phyloP scores from a whole-genome alignment of 2,113 vertebrate species.

The Rhombomys opimus region DNA sequence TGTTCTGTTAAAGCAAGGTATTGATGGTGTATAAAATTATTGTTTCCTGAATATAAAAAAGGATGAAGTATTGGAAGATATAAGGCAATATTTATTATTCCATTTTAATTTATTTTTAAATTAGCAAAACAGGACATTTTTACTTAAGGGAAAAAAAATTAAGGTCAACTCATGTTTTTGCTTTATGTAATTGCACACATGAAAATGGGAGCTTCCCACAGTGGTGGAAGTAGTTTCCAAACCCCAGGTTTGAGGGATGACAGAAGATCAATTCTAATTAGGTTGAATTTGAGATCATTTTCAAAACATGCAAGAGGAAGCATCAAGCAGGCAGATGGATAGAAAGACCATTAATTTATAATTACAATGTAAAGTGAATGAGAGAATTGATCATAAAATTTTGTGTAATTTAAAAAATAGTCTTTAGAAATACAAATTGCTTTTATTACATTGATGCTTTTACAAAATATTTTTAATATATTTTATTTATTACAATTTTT shows the following conservation, averaged over 20 bases:
- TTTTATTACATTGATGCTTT: not conserved
- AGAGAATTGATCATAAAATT: not conserved
- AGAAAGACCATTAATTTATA: not conserved
- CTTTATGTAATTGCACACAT: not conserved
- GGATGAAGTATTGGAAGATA: not conserved
- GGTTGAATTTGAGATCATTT: conserved; percentile 35
- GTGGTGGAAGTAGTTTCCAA: not conserved
- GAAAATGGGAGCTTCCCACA: not conserved
- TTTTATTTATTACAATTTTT: too few species aligned
- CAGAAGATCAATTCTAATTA: conserved; percentile 29
- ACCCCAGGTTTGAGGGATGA: not conserved
- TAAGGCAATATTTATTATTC: not conserved
- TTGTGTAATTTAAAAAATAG: not conserved
- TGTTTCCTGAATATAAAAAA: not conserved
- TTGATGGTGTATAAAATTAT: not conserved
- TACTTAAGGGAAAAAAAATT: not conserved
- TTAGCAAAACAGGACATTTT: conserved; percentile 15
- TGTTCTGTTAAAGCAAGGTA: not conserved
- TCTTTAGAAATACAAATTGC: not conserved
- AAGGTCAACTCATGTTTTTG: not conserved
- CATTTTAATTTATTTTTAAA: not conserved
- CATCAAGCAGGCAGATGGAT: not conserved
- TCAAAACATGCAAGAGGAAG: not conserved
- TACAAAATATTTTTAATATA: not conserved
- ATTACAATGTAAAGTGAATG: conserved; percentile 8